Base-by-base conservation (phyloP, 2,113 vertebrate species). In the Redunca redunca region DNA sequence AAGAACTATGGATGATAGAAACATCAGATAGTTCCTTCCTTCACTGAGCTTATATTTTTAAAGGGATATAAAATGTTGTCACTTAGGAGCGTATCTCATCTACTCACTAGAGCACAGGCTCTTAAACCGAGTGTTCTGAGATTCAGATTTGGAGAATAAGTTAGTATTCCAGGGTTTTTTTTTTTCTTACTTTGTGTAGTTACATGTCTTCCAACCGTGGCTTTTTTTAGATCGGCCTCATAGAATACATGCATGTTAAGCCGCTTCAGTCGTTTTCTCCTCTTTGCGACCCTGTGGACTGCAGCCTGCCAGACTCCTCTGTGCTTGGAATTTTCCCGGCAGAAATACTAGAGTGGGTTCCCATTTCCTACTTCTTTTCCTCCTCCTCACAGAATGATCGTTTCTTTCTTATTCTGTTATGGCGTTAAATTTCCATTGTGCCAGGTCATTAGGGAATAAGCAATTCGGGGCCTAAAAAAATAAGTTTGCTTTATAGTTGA, bases 361-460 rank as follows among this genome's bases (percentile, higher is more conserved):
- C 5, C 36, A 40, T 25, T 74, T 40, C 11, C 10, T 74, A 40
- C 36, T 40, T 13, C 67, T 74, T 74, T 40, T 40, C 67, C 67
- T 74, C 5, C 67, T 74, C 21, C 67, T 74, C 36, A 40, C 16
- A 87, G 84, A 93, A 86, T 94, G 93, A 6, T 82, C 26, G 3
- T 89, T 96, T 96, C 58, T 62, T 1, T 80, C 28, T 83, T 93
- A 1, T 64, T 82, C 40, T 53, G 48, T 89, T 55, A 87, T 89
- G 91, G 71, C 71, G 17, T 96, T 87, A 97, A 89, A 91, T 82
- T 86, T 93, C 67, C 91, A 26, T 77, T 94, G 40, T 17, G 62
- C 7, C 55, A 83, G 21, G 36, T 83, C 60, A 60, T 83, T 46
- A 25, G 19, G 71, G 53, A 92, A 82, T 62, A 94, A 92, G 77